Percentiles rank a stretch among this genome's conserved stretches.
Conservation (phyloP, 2,113 vertebrate species). For the Misgurnus mizolepis region DNA sequence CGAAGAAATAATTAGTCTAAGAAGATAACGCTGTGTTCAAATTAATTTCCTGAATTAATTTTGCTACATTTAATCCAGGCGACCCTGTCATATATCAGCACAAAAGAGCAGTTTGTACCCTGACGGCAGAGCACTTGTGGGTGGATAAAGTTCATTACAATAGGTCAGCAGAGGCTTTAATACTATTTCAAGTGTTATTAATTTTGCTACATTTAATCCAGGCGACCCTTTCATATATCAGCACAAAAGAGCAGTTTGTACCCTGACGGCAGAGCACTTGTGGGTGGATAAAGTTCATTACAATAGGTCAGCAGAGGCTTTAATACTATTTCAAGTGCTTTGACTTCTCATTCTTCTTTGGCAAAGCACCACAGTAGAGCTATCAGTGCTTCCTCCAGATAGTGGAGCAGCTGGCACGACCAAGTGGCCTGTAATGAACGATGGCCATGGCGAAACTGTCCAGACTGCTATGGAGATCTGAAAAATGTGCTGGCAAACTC, state of each 20-base stretch:
- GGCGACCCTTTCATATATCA: not conserved
- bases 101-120: not conserved
- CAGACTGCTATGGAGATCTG: not conserved
- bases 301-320: conserved; percentile 45
- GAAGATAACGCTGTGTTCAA: not conserved
- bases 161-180: conserved; percentile 48
- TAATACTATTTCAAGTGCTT: conserved; percentile 51
- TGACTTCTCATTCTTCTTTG: conserved; percentile 50
- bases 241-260: not conserved
- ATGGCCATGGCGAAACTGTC: conserved; percentile 26
- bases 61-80: not conserved
- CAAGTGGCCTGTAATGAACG: conserved; percentile 18
- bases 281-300: conserved; percentile 12
- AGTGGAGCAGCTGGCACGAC: conserved; percentile 31
- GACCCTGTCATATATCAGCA: conserved; percentile 1
- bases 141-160: conserved; percentile 18
- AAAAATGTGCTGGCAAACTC: not conserved
- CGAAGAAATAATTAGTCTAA: not conserved
- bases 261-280: not conserved
- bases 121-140: not conserved
- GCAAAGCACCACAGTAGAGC: conserved; percentile 31
- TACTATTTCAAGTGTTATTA: no score
- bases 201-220: not conserved
- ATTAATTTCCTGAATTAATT: not conserved
- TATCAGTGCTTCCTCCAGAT: conserved; percentile 15